Evolutionary conservation across 2,888 invertebrate species (phyloP).

Genomic region (Drosophila limbata): DNA sequence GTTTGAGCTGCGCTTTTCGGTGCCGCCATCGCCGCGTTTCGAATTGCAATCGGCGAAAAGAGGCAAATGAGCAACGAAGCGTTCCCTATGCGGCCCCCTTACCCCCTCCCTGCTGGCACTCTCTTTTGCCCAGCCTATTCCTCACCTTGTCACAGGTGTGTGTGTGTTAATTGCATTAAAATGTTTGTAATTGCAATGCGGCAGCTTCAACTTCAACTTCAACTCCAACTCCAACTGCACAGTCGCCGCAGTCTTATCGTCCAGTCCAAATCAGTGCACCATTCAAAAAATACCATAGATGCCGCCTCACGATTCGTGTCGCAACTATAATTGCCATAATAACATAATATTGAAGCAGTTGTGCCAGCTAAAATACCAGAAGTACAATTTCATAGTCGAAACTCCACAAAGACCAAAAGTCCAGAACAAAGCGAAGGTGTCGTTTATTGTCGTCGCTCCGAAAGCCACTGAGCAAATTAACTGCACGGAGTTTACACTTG

Average conservation of each 20-base stretch:
- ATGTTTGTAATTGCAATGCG: slow-evolving; percentile 82
- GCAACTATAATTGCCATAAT: slow-evolving; percentile 80
- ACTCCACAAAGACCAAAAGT: neutral
- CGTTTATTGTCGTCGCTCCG: slow-evolving; percentile 52
- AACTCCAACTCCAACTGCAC: neutral
- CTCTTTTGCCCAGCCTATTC: neutral
- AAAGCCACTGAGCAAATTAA: slow-evolving; percentile 19
- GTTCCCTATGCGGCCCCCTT: slow-evolving; percentile 14
- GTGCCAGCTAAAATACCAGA: slow-evolving; percentile 30
- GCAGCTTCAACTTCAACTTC: slow-evolving; percentile 37
- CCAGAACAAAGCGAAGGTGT: slow-evolving; percentile 50
- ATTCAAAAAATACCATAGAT: slow-evolving; percentile 73
- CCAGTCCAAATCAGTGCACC: slow-evolving; percentile 55
- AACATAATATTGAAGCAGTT: slow-evolving; percentile 73
- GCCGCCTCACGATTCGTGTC: slow-evolving; percentile 72
- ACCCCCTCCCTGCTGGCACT: too few relatives aligned
- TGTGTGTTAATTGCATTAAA: slow-evolving; percentile 85
- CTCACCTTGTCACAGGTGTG: slow-evolving; percentile 40
- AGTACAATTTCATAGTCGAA: slow-evolving; percentile 8
- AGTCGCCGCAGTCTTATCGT: slow-evolving; percentile 39
- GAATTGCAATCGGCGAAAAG: slow-evolving; percentile 64
- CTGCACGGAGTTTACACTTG: slow-evolving; percentile 20
- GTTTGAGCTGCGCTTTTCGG: slow-evolving; percentile 62
- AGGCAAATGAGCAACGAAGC: slow-evolving; percentile 73
- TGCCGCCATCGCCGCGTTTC: slow-evolving; percentile 62